phyloP scores from a whole-genome alignment of 2,797 vertebrate species.

The Falco concolor region DNA sequence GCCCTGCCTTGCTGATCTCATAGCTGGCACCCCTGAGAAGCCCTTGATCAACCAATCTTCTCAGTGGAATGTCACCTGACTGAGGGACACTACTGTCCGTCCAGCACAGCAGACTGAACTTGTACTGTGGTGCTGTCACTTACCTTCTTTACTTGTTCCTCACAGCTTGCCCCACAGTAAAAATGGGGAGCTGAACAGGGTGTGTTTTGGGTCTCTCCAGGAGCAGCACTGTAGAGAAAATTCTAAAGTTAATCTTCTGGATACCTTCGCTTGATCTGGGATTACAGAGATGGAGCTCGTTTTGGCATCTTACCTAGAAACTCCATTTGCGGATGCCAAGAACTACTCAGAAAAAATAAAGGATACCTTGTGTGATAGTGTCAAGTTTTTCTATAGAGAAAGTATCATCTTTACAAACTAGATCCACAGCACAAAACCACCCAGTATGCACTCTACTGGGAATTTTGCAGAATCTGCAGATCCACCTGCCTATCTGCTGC shows the following conservation, averaged over 20 bases:
- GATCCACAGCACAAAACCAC: not conserved
- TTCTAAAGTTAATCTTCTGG: not conserved
- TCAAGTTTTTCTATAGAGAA: not conserved
- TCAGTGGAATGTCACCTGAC: not conserved
- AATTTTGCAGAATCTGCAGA: not conserved
- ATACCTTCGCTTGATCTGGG: not conserved
- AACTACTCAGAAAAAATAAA: not conserved
- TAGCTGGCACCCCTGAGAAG: not conserved
- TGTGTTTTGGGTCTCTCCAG: not conserved
- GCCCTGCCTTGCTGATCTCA: not conserved
- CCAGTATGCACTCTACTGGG: rapidly evolving
- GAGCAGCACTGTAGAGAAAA: not conserved
- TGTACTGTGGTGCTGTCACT: not conserved
- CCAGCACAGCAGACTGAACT: not conserved
- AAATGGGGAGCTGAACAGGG: not conserved
- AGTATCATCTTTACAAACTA: not conserved
- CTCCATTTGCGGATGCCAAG: not conserved
- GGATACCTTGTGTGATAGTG: not conserved
- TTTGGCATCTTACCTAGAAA: not conserved
- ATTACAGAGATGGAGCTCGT: not conserved
- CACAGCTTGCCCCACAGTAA: not conserved
- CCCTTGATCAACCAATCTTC: not conserved
- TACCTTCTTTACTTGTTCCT: not conserved
- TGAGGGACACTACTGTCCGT: not conserved
- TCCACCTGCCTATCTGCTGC: not conserved